Percentiles rank a stretch among this genome's conserved stretches.
Evolutionary conservation across 2,797 vertebrate species (phyloP).

Genomic region (Parauchenoglanis punctatus): DNA sequence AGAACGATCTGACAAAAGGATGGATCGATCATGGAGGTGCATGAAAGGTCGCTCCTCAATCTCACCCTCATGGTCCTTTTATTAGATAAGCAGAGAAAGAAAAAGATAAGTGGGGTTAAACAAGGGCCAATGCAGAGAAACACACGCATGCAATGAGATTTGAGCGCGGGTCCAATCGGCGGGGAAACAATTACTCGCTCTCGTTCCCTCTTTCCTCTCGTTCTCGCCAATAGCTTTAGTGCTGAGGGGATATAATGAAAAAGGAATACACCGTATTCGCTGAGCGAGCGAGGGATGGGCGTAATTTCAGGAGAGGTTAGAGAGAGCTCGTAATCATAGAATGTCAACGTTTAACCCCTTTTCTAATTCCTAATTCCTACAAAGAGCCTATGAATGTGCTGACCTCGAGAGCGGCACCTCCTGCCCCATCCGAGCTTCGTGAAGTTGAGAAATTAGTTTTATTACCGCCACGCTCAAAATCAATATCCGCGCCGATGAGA

Average conservation of each 20-base stretch:
- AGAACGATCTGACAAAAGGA: constrained; percentile 60
- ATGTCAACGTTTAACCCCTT: constrained; percentile 35
- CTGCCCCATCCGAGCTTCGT: constrained; percentile 67
- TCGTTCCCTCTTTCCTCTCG: constrained; percentile 46
- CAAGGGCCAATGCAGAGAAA: constrained; percentile 50
- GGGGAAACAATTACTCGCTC: constrained; percentile 63
- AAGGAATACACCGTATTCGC: neutral
- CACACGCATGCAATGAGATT: constrained; percentile 49
- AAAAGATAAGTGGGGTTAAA: constrained; percentile 68
- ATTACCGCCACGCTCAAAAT: constrained; percentile 77
- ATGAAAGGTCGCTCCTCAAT: constrained; percentile 65
- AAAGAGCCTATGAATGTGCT: constrained; percentile 62
- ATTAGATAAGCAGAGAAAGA: constrained; percentile 71
- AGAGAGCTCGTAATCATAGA: constrained; percentile 63
- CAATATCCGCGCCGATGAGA: constrained; percentile 71
- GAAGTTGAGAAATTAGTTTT: constrained; percentile 84
- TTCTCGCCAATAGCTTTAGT: constrained; percentile 46
- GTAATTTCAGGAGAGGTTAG: constrained; percentile 48
- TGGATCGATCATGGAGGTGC: constrained; percentile 67
- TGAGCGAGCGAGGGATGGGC: neutral
- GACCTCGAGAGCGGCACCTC: constrained; percentile 65
- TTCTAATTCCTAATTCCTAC: constrained; percentile 59
- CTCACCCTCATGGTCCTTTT: constrained; percentile 70
- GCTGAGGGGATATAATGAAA: constrained; percentile 39
- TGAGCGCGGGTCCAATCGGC: neutral